Evolutionary conservation across 2,888 invertebrate genomes (phyloP).

Genomic region (Furcula furcula): DNA sequence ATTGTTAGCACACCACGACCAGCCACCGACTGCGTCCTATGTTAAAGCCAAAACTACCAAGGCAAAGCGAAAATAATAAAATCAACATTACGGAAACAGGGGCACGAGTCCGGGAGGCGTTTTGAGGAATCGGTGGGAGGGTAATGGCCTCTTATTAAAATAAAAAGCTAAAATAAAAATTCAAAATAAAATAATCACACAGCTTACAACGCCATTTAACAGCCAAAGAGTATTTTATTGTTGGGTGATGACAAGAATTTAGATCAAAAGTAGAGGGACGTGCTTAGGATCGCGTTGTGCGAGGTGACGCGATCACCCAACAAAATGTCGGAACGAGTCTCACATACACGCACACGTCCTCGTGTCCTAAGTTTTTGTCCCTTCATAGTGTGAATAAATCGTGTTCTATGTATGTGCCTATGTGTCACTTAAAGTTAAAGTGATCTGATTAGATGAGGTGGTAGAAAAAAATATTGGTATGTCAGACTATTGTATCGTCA

Average conservation of each 20-base stretch:
- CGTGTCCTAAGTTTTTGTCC: too few relatives aligned
- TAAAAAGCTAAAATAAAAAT: constrained; percentile 66
- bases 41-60: constrained; percentile 80
- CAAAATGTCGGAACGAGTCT: constrained; percentile 56
- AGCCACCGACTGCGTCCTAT: constrained; percentile 69
- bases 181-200: constrained; percentile 66
- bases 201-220: constrained; percentile 75
- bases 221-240: constrained; percentile 58
- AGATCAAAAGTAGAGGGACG: constrained; percentile 39
- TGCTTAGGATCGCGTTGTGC: constrained; percentile 58
- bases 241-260: constrained; percentile 66
- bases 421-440: too few relatives aligned
- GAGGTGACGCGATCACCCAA: constrained; percentile 71
- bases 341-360: constrained; percentile 60
- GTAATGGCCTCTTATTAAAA: constrained; percentile 45
- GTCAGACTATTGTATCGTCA: too few relatives aligned
- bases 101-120: constrained; percentile 78
- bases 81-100: constrained; percentile 80
- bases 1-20: constrained; percentile 77
- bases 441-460: too few relatives aligned
- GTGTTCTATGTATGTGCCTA: too few relatives aligned
- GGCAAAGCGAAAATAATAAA: constrained; percentile 75
- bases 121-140: constrained; percentile 44
- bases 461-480: too few relatives aligned
- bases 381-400: too few relatives aligned